phyloP scores from a whole-genome alignment of 2,888 invertebrate genomes.

The Drosophila macrospina region DNA sequence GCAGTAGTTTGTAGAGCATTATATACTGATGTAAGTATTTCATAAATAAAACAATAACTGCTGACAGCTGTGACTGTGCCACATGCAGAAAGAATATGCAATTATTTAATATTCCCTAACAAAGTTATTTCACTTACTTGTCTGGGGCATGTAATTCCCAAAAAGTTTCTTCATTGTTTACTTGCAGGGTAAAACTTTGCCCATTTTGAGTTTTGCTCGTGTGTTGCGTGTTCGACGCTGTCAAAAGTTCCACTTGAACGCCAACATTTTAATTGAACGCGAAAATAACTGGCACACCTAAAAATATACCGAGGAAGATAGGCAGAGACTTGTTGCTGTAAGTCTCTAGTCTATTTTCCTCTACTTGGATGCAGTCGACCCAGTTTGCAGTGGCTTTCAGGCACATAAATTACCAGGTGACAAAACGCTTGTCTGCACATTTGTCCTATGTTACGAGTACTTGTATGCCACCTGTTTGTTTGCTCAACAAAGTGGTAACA shows the following conservation, averaged over 20 bases:
- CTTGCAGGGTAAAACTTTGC: slow-evolving; percentile 26
- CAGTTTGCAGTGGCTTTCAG: slow-evolving; percentile 24
- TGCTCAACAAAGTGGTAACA: slow-evolving; percentile 55
- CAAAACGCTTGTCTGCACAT: slow-evolving; percentile 73
- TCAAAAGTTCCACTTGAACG: slow-evolving; percentile 57
- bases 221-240: slow-evolving; percentile 43
- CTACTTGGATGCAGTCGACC: slow-evolving; percentile 32
- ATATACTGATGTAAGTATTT: slow-evolving; percentile 4
- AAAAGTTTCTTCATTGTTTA: slow-evolving; percentile 42
- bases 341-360: too few species aligned
- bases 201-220: slow-evolving; percentile 27
- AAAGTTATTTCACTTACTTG: slow-evolving; percentile 46
- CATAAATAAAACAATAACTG: slow-evolving; percentile 10
- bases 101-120: slow-evolving; percentile 45
- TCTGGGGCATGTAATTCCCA: slow-evolving; percentile 29
- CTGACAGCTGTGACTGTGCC: slow-evolving; percentile 9
- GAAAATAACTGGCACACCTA: slow-evolving; percentile 46
- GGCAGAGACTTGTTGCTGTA: slow-evolving; percentile 35
- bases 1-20: slow-evolving; percentile 5
- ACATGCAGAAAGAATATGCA: slow-evolving; percentile 25
- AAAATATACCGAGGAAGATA: background rate
- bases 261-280: slow-evolving; percentile 66
- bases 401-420: slow-evolving; percentile 68
- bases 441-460: slow-evolving; percentile 40
- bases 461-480: slow-evolving; percentile 61